Base-by-base conservation (phyloP, 2,797 vertebrate genomes). In the Phrynocephalus forsythii region DNA sequence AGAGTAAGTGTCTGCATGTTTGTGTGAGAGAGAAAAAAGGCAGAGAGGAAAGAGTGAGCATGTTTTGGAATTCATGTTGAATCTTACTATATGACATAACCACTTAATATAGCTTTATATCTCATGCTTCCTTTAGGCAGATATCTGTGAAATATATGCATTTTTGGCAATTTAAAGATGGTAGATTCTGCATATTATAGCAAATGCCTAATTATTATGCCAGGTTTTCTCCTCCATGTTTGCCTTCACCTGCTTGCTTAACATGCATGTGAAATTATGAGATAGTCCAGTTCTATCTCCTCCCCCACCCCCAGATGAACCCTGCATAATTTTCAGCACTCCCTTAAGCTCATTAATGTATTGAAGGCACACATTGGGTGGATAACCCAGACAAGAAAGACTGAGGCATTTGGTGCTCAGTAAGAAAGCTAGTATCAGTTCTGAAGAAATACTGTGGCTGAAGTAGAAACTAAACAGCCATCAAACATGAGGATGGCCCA, bases 141-240 rank as follows among this genome's bases (percentile, higher is more conserved):
- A 3, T 1, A 56, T 56, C 48, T 79, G 20, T 11, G 48, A 26
- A 10, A 2, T 38, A 5, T 71, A 52, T 69, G 6, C 73, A 79
- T n/a, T 79, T 84, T 63, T 26, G 63, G 8, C 20, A 76, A 10
- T 18, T 76, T 28, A 84, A 60, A 86, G 30, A 50, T 28, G 10
- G 52, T 6, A 86, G 77, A 60, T 69, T 79, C n/a, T 71, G 22
- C 1, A 38, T n/a, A 79, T 71, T 22, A 86, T 79, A 79, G 11
- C 56, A 86, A n/a, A 22, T 20, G 48, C 22, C 30, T 56, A 79
- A 85, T 79, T 85, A 79, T 68, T 22, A 71, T 79, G 48, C 66
- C 66, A 86, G 76, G 22, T 79, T 69, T 38, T 86, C 67, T 79
- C 69, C 30, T 63, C 20, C 20, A 18, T 66, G 44, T 7, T 38